Percentiles rank a stretch among this genome's conserved stretches.
These are phyloP conservation scores for Apogon talboti DNA, from an alignment of 2,797 vertebrate species.

Conservation along the genomic window DNA sequence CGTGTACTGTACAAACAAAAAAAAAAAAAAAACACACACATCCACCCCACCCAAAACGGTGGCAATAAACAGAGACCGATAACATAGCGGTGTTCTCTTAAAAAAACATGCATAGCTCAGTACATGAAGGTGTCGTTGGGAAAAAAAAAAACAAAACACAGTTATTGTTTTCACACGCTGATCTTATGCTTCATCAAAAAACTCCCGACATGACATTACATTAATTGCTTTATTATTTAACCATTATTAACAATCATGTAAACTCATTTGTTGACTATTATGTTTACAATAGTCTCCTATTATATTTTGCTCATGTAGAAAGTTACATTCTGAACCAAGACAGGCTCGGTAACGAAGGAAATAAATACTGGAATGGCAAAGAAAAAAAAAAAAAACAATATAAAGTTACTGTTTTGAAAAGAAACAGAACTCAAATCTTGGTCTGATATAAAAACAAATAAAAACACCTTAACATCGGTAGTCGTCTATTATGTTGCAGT, in stretches of 20 bases:
- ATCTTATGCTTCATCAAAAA: constrained; percentile 49
- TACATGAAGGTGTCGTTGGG: constrained; percentile 68
- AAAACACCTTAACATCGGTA: constrained; percentile 49
- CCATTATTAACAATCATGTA: constrained; percentile 75
- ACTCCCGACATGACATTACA: constrained; percentile 33
- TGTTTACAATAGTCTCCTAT: constrained; percentile 62
- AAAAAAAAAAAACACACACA: constrained; percentile 34
- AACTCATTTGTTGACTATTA: constrained; percentile 69
- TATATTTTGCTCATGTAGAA: constrained; percentile 78
- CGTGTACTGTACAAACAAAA: constrained; percentile 43
- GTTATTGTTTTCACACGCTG: constrained; percentile 48
- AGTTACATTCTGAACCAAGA: constrained; percentile 86
- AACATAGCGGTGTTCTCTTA: constrained; percentile 67
- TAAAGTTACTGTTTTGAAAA: constrained; percentile 63
- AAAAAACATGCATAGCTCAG: constrained; percentile 85
- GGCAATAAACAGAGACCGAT: constrained; percentile 72
- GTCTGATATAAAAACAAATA: constrained; percentile 71
- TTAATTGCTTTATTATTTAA: constrained; percentile 55
- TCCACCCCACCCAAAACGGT: constrained; percentile 73
- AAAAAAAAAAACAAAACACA: constrained; percentile 51
- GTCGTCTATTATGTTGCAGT: constrained; percentile 53
- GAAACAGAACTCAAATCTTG: constrained; percentile 36
- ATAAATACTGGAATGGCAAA: constrained; percentile 86
- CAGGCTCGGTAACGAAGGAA: constrained; percentile 71
- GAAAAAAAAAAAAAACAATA: constrained; percentile 4